Conservation (phyloP, 2,888 invertebrate genomes). For the Drosophila recens region DNA sequence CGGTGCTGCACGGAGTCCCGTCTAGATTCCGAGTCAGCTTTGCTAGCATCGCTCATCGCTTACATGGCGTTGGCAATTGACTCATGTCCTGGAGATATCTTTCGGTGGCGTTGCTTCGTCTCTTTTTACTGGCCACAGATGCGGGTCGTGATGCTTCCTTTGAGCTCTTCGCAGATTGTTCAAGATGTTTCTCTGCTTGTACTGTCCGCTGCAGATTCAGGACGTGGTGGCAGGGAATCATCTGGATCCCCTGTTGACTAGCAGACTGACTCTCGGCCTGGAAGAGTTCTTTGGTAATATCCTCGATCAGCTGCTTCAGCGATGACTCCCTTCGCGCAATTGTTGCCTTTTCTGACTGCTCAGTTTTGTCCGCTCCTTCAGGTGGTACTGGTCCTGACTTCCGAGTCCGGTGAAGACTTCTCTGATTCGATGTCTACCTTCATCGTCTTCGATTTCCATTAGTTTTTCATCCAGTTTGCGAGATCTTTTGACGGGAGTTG, state of each 20-base stretch:
- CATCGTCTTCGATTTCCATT: constrained; percentile 54
- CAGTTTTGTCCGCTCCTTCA: constrained; percentile 85
- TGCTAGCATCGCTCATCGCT: constrained; percentile 37
- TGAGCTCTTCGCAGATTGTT: constrained; percentile 11
- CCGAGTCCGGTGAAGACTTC: constrained; percentile 84
- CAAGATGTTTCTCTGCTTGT: constrained; percentile 37
- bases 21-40: constrained; percentile 24
- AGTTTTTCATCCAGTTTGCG: constrained; percentile 60
- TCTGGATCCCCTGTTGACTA: constrained; percentile 42
- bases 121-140: constrained; percentile 56
- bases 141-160: constrained; percentile 73
- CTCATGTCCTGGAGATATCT: constrained; percentile 79
- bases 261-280: constrained; percentile 63
- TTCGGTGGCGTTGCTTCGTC: constrained; percentile 38
- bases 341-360: constrained; percentile 84
- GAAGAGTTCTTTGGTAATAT: constrained; percentile 47
- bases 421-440: constrained; percentile 83
- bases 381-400: constrained; percentile 84
- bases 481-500: constrained; percentile 69
- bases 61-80: constrained; percentile 59
- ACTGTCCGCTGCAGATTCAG: constrained; percentile 70
- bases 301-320: constrained; percentile 27
- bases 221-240: constrained; percentile 55
- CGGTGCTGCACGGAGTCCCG: constrained; percentile 42
- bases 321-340: constrained; percentile 57